A percentile compares a stretch with the other conserved stretches of the same genome.
Evolutionary conservation across 2,113 vertebrate genomes (phyloP).

Genomic region (Hydrolagus affinis): DNA sequence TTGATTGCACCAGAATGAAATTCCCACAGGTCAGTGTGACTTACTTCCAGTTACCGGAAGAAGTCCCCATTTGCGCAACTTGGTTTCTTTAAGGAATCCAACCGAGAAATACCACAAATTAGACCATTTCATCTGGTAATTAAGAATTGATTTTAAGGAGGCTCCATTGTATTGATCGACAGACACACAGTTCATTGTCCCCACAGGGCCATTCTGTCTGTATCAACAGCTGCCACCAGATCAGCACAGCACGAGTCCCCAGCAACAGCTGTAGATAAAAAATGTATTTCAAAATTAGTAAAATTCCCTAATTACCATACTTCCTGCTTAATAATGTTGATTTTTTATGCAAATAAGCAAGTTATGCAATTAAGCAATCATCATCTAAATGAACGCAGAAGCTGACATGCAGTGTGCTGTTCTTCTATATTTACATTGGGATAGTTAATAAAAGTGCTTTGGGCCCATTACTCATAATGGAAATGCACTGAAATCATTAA

Average conservation of each 20-base stretch:
- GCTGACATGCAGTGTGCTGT: conserved; percentile 25
- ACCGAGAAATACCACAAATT: too few species aligned
- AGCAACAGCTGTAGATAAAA: conserved; percentile 27
- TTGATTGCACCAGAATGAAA: too few species aligned
- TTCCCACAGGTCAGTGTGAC: too few species aligned
- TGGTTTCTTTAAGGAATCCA: too few species aligned
- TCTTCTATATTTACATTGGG: conserved; percentile 28
- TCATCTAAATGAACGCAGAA: conserved; percentile 26
- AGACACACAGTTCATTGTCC: not conserved
- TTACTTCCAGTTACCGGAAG: too few species aligned
- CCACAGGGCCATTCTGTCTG: not conserved
- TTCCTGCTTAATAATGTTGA: conserved; percentile 30
- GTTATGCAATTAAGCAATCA: conserved; percentile 31
- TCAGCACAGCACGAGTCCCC: not conserved
- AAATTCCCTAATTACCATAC: conserved; percentile 32
- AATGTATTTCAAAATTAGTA: conserved; percentile 30
- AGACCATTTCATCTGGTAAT: not conserved
- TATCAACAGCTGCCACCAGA: conserved; percentile 12
- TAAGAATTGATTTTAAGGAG: not conserved
- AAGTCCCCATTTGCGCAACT: too few species aligned
- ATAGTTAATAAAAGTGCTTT: conserved; percentile 30
- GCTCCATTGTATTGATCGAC: not conserved
- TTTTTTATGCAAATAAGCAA: conserved; percentile 31
- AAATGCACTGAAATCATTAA: conserved; percentile 30
- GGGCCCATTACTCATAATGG: conserved; percentile 24